Evolutionary conservation across 2,888 invertebrate genomes (phyloP), one percentile per base, ranked within the genome.

Genomic region (Abscondita cerata): DNA sequence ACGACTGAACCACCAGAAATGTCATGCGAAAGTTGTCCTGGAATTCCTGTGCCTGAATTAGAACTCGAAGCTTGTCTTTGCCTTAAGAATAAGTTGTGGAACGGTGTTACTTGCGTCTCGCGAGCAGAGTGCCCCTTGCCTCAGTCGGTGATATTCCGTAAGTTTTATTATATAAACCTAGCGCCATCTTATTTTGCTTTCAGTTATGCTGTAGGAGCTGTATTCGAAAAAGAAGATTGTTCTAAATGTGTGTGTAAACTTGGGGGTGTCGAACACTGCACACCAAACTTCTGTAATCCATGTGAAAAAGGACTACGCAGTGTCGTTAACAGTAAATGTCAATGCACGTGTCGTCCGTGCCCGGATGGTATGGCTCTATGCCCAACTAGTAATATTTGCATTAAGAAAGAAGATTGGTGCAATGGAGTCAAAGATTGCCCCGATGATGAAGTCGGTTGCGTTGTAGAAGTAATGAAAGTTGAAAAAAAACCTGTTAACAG

Each of bases 361-460:
- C 85, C 87, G 0, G 74, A 78, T n/a, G 86, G 84, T 15, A 86
- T 87, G 12, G 83, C 81, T 41, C 81, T 91, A 18, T 95, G 94
- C 70, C 89, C 89, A 1, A 90, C 91, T 0, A 90, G 88, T 75
- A 87, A 89, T 60, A 82, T 88, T 52, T 94, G 94, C 73, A 84
- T 94, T 12, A 83, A 88, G 0, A 83, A 86, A 36, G 80, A 84
- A 0, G 81, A 84, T 9, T 94, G 94, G 93, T 95, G 95, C 75
- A 88, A 95, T 75, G 93, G 92, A 0, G 81, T 92, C 0, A 84
- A 86, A 65, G 90, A 95, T 78, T 95, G 95, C 72, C 88, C 90
- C 0, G 93, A 94, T 73, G 95, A 95, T 76, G 95, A 95, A 79
- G 78, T 80, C 1, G 81, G 86, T 59, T 95, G 94, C 71, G 54